phyloP scores from a whole-genome alignment of 2,113 vertebrate genomes.

The Panurus biarmicus region DNA sequence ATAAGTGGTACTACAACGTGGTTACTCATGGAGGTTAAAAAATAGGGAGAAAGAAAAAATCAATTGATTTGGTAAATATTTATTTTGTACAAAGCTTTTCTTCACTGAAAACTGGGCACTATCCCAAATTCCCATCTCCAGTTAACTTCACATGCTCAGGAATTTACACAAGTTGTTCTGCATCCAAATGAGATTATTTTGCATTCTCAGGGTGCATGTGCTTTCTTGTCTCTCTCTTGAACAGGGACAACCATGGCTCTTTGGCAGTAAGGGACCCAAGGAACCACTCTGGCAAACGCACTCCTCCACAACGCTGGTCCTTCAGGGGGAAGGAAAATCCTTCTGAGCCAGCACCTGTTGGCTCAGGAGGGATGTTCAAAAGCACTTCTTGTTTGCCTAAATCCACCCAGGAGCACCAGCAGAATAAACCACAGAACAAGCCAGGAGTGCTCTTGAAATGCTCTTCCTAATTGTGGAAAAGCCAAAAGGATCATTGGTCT shows the following conservation, averaged over 20 bases:
- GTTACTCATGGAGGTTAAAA: not conserved
- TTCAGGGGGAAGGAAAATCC: not conserved
- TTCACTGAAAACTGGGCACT: constrained; percentile 4
- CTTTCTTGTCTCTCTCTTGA: not conserved
- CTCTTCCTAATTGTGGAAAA: not conserved
- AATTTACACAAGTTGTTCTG: constrained; percentile 20
- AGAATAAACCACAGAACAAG: not conserved
- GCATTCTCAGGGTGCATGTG: not conserved
- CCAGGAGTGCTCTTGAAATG: not conserved
- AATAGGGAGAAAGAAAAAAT: not conserved
- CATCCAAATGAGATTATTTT: constrained; percentile 28
- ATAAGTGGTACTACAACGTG: not conserved
- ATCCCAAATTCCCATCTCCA: not conserved
- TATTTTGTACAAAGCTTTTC: constrained; percentile 32
- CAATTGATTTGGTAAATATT: constrained; percentile 48
- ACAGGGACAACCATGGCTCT: not conserved
- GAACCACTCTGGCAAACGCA: not conserved
- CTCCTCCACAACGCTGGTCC: not conserved
- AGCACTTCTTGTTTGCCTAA: not conserved
- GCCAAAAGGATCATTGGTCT: not conserved
- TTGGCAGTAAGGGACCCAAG: not conserved
- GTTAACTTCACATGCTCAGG: not conserved
- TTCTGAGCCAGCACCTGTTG: not conserved
- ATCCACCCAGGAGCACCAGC: not conserved
- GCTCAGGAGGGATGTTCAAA: not conserved